Conservation (phyloP, 30 jellyfish, hydroid and myxozoan species). For the Cassiopea andromeda region DNA sequence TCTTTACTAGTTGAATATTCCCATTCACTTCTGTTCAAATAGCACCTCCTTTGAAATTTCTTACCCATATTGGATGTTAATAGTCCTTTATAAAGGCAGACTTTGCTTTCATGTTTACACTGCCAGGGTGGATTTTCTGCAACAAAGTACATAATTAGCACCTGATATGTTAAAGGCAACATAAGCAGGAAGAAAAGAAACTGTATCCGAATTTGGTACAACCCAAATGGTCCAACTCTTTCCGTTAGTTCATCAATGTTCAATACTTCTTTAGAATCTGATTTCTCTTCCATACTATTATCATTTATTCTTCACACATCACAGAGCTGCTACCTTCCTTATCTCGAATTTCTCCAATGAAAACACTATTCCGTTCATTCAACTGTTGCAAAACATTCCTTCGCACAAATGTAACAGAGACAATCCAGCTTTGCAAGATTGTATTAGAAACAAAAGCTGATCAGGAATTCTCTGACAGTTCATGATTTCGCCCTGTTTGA, state of each 20-base stretch:
- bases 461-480: too few relatives aligned
- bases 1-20: conserved; percentile 55
- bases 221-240: conserved; percentile 83
- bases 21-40: conserved; percentile 74
- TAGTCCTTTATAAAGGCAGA: conserved; percentile 15
- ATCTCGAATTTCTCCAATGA: too few relatives aligned
- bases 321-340: neutral
- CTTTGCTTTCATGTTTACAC: conserved; percentile 65
- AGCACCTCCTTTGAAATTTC: conserved; percentile 52
- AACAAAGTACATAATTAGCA: conserved; percentile 77
- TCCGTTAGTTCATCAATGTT: conserved; percentile 56
- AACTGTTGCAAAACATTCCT: too few relatives aligned
- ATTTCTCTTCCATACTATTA: conserved; percentile 6
- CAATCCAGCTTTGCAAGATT: too few relatives aligned
- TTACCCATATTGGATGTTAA: conserved; percentile 57
- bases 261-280: conserved; percentile 3
- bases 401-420: too few relatives aligned
- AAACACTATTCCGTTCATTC: too few relatives aligned
- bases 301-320: neutral
- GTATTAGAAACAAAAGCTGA: too few relatives aligned
- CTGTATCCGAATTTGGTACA: conserved; percentile 76
- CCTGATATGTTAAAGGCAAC: conserved; percentile 75
- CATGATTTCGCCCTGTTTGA: too few relatives aligned
- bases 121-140: conserved; percentile 88
- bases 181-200: conserved; percentile 62